Conservation (phyloP, 1,140 invertebrate species). For the Gerris buenoi region DNA sequence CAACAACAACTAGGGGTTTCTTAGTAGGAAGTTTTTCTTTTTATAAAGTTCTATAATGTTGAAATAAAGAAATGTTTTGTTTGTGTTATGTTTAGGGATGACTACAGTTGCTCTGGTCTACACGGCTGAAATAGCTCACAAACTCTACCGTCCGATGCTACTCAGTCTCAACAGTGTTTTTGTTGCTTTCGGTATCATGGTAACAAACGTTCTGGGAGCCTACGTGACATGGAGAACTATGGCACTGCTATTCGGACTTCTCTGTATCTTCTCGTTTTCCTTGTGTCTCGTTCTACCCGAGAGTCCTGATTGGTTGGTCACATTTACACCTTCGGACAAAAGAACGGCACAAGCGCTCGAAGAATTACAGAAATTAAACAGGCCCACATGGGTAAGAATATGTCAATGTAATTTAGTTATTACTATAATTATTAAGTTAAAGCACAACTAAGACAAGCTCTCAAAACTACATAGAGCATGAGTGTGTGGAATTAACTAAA, state of each 20-base stretch:
- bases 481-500: no score
- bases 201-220: slow-evolving; percentile 28
- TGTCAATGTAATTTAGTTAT: neutral
- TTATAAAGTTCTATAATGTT: no score
- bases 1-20: no score
- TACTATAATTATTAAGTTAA: neutral
- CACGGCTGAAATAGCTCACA: slow-evolving; percentile 39
- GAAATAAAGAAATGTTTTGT: no score
- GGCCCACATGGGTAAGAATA: slow-evolving; percentile 8
- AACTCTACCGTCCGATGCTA: slow-evolving; percentile 35
- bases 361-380: slow-evolving; percentile 4
- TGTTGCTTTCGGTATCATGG: slow-evolving; percentile 33
- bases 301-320: slow-evolving; percentile 40
- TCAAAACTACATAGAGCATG: no score
- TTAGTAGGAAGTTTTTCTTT: no score
- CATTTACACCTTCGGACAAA: slow-evolving; percentile 16
- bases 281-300: slow-evolving; percentile 35
- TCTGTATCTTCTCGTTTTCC: slow-evolving; percentile 27
- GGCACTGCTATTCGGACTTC: slow-evolving; percentile 30
- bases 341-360: neutral
- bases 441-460: no score
- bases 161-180: slow-evolving; percentile 38
- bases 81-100: slow-evolving; percentile 28
- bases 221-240: slow-evolving; percentile 33
- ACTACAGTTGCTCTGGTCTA: slow-evolving; percentile 38